Base-by-base conservation (phyloP, 2,888 invertebrate species). In the Dolomedes plantarius region DNA sequence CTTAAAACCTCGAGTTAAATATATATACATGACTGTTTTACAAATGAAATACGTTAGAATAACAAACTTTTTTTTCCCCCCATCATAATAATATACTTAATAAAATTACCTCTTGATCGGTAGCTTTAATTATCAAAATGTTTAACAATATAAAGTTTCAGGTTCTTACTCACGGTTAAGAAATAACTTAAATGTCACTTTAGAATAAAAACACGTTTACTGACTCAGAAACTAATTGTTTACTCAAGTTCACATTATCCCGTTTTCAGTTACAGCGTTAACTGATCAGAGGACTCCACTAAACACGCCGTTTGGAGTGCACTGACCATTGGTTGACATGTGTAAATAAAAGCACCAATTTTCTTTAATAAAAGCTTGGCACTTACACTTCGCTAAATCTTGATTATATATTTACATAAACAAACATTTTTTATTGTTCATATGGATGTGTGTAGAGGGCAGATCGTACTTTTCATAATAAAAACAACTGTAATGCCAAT, bases 251-350 rank as follows among this genome's bases (percentile, higher is more conserved):
- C 56, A 56, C 23, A 56, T 31, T 32, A 67, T 16, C 36, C 31
- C 32, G 31, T 41, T 69, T 39, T 27, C 41, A 13, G 28, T 69
- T 23, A 19, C n/a, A 69, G 39, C n/a, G 23, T 68, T 68, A 36
- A 36, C 19, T 23, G 36, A 9, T 16, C n/a, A 36, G 2, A n/a
- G 3, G 41, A 41, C 19, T 39, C 9, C 23, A 65, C 31, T 28
- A 74, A 41, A 77, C 83, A 83, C 72, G 83, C 83, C 73, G 83
- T 83, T 83, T 27, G 50, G 32, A 64, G 78, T 78, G 67, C 83
- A 85, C 46, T 78, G 85, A 77, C 62, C 74, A 85, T 67, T 23
- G 31, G 19, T 78, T 85, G 78, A 72, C 78, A 77, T 85, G 77
- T 77, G 82, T 71, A 68, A 36, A 64, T 19, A 68, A 39, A 32